Evolutionary conservation across 2,888 invertebrate species (phyloP), one percentile per base, ranked within the genome.

Genomic region (Acrobasis repandana): DNA sequence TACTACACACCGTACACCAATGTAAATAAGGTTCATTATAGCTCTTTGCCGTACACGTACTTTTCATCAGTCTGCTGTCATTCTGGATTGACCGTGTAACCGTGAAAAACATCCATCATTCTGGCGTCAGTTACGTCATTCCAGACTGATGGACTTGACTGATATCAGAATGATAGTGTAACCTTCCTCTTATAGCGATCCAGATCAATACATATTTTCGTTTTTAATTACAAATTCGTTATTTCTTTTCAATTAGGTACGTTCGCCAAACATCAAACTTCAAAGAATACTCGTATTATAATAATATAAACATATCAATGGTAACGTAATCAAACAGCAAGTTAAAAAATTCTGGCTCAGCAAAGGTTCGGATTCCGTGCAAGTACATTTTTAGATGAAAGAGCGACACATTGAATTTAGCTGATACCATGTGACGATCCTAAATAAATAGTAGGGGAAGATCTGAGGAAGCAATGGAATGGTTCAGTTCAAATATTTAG

Each of bases 401-500:
- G 38, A 20, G 54, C 38, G 38, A 54, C 54, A 38, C 54, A 54
- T 46, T 48, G 34, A 54, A 52, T 58, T 58, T 28, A 58, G 18
- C 56, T 56, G 38, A 56, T 47, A 56, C 15, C 38, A 38, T 38
- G 33, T 50, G 50, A 36, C 49, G 50, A 60, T 65, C 65, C 63
- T 65, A 65, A 65, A 28, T 57, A 60, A 65, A 65, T 62, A 52
- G 47, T 52, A 2, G 16, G 47, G 56, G 20, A 38, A 38, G 54
- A 61, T 63, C 52, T 56, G 57, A 47, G 15, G 33, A 43, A 14
- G 57, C 65, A 60, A 65, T 54, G 54, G 63, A 63, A 61, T 64
- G 36, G 61, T 56, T 58, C 50, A 34, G 50, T 49, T 16, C 62
- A 64, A 64, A 62, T 20, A 54, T 43, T 20, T 58, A n/a, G 59